Percentiles rank a stretch among this genome's conserved stretches.
Conservation (phyloP, 2,113 vertebrate species). For the Halcyon malimbica region DNA sequence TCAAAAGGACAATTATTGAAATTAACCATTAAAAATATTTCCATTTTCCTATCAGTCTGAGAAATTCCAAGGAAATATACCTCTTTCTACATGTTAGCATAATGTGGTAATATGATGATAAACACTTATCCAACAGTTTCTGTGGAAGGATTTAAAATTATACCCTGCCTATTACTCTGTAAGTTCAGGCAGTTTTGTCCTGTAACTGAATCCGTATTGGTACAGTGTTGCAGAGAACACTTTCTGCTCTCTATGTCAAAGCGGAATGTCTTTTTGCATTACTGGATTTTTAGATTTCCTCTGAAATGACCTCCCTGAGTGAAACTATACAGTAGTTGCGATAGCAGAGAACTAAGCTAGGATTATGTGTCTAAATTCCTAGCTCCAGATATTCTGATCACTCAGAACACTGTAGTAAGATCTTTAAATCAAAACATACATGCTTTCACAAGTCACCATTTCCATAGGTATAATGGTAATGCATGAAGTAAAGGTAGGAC, state of each 20-base stretch:
- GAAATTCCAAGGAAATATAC: background rate
- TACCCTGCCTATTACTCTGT: background rate
- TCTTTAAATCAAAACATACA: background rate
- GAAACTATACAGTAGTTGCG: background rate
- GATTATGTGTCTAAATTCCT: background rate
- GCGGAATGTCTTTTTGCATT: background rate
- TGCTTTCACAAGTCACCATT: background rate
- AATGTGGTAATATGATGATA: background rate
- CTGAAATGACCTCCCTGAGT: background rate
- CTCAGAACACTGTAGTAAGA: background rate
- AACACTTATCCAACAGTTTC: background rate
- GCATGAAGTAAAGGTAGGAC: background rate
- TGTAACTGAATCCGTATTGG: background rate
- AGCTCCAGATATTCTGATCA: background rate
- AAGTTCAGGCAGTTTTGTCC: background rate
- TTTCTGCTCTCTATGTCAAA: background rate
- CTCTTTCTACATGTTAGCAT: background rate
- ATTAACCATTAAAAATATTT: background rate
- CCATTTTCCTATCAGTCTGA: background rate
- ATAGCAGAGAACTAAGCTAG: background rate
- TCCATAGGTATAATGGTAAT: background rate
- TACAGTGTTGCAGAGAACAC: background rate
- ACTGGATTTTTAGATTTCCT: background rate
- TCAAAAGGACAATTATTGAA: background rate
- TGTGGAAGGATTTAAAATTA: background rate